Evolutionary conservation across 2,113 vertebrate genomes (phyloP), one percentile per base, ranked within the genome.

Genomic region (Castor canadensis): DNA sequence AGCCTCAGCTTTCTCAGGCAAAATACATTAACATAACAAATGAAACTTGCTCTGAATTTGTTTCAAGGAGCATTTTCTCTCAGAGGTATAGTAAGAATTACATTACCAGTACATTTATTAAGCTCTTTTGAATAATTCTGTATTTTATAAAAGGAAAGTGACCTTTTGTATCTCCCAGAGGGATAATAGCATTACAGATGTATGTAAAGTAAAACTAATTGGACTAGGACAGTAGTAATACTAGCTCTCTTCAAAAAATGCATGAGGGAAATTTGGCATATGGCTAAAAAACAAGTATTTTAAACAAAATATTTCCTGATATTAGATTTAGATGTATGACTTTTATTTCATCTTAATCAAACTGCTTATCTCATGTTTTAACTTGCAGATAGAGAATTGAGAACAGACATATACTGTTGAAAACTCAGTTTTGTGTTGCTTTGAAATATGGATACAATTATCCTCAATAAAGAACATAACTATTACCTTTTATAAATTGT

Each of bases 11-110:
- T 80, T 97, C 79, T 89, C 52, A 43, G 87, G 88, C 88, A 94
- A 96, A 95, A 86, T 93, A 69, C 54, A 95, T 94, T 94, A 95
- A 96, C 77, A 87, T 97, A 96, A 92, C 90, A 96, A 94, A 95
- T 88, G 73, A 88, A 90, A 82, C 73, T 73, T 28, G 32, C 32
- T 87, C 81, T 43, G n/a, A 92, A 93, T 86, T 35, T 89, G 75
- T 93, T 72, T 94, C 71, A 81, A 95, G 94, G 86, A 89, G 66
- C n/a, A 93, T 90, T 95, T 94, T 92, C 77, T 93, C 82, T 96
- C 92, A 64, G 77, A 97, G 90, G 93, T 75, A 94, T 79, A 90
- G 49, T 89, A 92, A 80, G 93, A 95, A 96, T 97, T 86, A 92
- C 67, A 97, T 95, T 94, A 96, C 62, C 47, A 83, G 75, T 79